These are phyloP conservation scores for Sebastes elongatus DNA, from an alignment of 2,797 vertebrate species.

Conservation along the genomic window DNA sequence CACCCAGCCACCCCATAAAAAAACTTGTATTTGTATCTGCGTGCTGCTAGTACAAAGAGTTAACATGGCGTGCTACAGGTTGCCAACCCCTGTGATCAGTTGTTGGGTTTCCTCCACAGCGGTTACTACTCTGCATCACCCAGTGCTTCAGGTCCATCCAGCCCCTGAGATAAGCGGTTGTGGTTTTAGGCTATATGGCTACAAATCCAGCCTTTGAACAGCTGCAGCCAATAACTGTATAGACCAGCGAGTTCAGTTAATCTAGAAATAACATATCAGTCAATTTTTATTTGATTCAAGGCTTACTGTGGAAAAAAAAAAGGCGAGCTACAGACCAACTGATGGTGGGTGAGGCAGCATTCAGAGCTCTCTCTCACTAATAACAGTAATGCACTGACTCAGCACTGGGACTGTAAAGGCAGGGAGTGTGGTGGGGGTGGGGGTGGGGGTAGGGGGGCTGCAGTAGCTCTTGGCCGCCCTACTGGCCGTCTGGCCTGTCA, in stretches of 20 bases:
- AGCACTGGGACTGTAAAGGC: conserved; percentile 60
- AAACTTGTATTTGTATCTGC: neutral
- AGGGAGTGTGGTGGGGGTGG: conserved; percentile 4
- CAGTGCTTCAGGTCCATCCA: neutral
- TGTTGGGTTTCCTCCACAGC: neutral
- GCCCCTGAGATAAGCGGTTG: conserved; percentile 7
- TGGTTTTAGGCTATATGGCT: conserved; percentile 3
- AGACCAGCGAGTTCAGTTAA: conserved; percentile 25
- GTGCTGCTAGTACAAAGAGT: neutral
- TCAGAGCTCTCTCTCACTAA: conserved; percentile 62
- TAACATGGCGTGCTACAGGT: neutral
- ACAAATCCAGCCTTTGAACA: conserved; percentile 23
- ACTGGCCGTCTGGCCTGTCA: conserved; percentile 59
- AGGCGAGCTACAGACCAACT: conserved; percentile 2
- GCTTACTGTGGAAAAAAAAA: neutral
- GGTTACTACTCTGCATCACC: neutral
- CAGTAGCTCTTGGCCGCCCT: conserved; percentile 49
- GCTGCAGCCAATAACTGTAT: conserved; percentile 1
- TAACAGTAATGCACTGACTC: conserved; percentile 79
- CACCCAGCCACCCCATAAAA: neutral
- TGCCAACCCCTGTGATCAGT: neutral
- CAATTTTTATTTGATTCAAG: conserved; percentile 42
- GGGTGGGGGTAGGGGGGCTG: conserved; percentile 8
- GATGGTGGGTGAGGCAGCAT: conserved; percentile 50
- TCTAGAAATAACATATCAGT: conserved; percentile 47